These are phyloP conservation scores for Samia ricini DNA, from an alignment of 1,140 invertebrate species.

Conservation along the genomic window DNA sequence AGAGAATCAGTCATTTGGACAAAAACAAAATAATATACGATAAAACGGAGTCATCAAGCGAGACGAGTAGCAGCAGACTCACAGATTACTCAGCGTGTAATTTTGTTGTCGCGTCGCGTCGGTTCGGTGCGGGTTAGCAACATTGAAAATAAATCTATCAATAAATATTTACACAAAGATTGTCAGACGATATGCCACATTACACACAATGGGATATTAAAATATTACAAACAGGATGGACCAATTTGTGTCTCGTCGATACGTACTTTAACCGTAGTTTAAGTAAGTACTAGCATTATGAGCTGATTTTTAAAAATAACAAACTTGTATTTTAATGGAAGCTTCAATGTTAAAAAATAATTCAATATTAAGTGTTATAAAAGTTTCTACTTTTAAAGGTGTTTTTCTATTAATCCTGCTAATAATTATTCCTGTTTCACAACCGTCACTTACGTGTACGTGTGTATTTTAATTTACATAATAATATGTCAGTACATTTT, in stretches of 20 bases:
- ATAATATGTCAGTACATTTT: too few species aligned
- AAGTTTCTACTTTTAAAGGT: too few species aligned
- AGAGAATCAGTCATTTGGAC: conserved; percentile 35
- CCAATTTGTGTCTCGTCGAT: neutral
- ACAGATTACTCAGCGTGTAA: conserved; percentile 65
- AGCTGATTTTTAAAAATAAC: too few species aligned
- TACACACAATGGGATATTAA: conserved; percentile 59
- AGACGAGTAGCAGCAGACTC: conserved; percentile 46
- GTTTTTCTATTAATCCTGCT: too few species aligned
- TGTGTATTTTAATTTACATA: too few species aligned
- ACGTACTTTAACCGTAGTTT: conserved; percentile 23
- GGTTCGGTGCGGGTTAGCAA: conserved; percentile 33
- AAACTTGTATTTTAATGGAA: too few species aligned
- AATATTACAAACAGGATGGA: conserved; percentile 52
- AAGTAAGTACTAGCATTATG: neutral
- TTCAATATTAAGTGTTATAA: too few species aligned
- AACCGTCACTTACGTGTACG: too few species aligned
- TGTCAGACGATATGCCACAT: conserved; percentile 56
- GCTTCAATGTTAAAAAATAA: too few species aligned
- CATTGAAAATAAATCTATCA: conserved; percentile 60
- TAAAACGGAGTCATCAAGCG: conserved; percentile 46
- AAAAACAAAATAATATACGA: conserved; percentile 40
- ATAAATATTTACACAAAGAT: conserved; percentile 68
- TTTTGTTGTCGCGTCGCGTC: conserved; percentile 46
- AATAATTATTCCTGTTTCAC: too few species aligned